A percentile compares a stretch with the other conserved stretches of the same genome.
Evolutionary conservation across 2,797 vertebrate genomes (phyloP).

Genomic region (Falco berigora): DNA sequence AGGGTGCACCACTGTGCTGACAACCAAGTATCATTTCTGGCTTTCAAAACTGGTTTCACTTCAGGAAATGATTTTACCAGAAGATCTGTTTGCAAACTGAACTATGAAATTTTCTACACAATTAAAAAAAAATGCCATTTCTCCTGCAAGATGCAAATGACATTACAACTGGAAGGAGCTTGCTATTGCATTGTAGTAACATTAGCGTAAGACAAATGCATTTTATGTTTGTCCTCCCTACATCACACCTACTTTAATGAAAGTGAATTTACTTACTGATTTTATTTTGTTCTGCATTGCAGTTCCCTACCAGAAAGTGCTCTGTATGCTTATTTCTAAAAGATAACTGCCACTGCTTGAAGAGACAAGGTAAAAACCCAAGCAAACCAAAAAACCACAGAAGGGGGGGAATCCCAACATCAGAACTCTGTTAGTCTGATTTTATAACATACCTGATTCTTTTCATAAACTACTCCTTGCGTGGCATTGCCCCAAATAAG

Average conservation of each 20-base stretch:
- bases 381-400: background rate
- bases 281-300: background rate
- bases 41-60: background rate
- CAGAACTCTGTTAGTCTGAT: background rate
- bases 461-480: background rate
- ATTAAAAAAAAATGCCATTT: background rate
- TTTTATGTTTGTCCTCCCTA: background rate
- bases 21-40: background rate
- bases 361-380: background rate
- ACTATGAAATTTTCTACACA: background rate
- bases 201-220: fast-evolving
- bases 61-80: background rate
- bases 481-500: background rate
- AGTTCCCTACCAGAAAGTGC: background rate
- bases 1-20: background rate
- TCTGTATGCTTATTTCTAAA: background rate
- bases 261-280: background rate
- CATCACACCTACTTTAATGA: background rate
- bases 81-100: background rate
- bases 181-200: background rate
- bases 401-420: background rate
- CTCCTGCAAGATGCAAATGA: background rate
- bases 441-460: background rate
- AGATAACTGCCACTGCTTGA: background rate
- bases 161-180: background rate